Base-by-base conservation (phyloP, 2,797 vertebrate species). In the Lemur catta region DNA sequence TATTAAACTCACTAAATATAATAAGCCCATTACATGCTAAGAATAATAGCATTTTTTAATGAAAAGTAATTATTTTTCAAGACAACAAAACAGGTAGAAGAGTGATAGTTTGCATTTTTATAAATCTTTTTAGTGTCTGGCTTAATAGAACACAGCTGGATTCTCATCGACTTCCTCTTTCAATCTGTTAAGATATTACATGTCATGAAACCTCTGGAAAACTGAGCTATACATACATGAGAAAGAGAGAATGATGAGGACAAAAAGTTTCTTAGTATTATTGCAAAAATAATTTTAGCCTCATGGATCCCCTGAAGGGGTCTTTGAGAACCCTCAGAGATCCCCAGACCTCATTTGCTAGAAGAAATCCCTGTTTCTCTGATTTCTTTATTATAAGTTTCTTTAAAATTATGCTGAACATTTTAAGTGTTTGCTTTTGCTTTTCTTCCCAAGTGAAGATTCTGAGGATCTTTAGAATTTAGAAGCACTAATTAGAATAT, bases 381-480 rank as follows among this genome's bases (percentile, higher is more conserved):
- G 4, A 35, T 94, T 92, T 89, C 61, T 86, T 84, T 84, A 26
- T 48, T 92, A 55, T 81, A 94, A 91, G 20, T 35, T 85, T 13
- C 33, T 87, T 94, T 86, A 93, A 50, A 94, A 85, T 92, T 41
- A 94, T 91, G 33, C 38, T 87, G 72, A 41, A 63, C 13, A 28
- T 89, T 93, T 79, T 57, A 48, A 81, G 30, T 71, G 10, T 89
- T 79, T 79, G 30, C 35, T 79, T 57, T 84, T 79, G 59, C 9
- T 95, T 93, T 93, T 88, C 43, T 84, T 87, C 84, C 10, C 87
- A 74, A 76, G 18, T 75, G 24, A 91, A 69, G 88, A 84, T 93
- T 90, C 13, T 88, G 86, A 95, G n/a, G 17, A 55, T 50, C 22
- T 26, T 94, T 93, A 67, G 28, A n/a, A 84, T 94, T 91, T 79